Base-by-base conservation (phyloP, 2,797 vertebrate species). In the Coregonus sp. region DNA sequence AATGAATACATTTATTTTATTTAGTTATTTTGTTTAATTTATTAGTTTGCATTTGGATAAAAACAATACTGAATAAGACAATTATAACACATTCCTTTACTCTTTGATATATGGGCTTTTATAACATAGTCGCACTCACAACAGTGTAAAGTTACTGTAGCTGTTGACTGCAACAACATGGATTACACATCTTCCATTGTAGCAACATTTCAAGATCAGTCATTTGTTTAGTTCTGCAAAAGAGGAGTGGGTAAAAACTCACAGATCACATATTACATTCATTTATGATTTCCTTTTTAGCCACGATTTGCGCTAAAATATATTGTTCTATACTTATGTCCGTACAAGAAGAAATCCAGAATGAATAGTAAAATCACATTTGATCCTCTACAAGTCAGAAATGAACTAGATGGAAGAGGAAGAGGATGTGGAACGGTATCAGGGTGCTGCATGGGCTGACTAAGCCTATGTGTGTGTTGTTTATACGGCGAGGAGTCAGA, bases 401-500 rank as follows among this genome's bases (percentile, higher is more conserved):
- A 56, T 69, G 18, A 52, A 5, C 18, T 31, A 68, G 65, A 31
- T 68, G 25, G 12, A 14, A 20, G 20, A 12, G 65, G 29, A 65
- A 35, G 54, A 18, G 31, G 5, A 33, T 65, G 18, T 65, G 18
- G 6, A 65, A 29, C 29, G 47, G 12, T 20, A 51, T 40, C 4
- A 47, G 40, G 9, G 59, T 7, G 5, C 20, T 47, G 40, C 40
- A 9, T 25, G 20, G 20, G 7, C 25, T 75, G n/a, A 40, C 18
- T 75, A 51, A 71, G 65, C 33, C 33, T 54, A 4, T 70, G 51
- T 69, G 52, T 76, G 73, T 70, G 61, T 37, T 77, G 75, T 70
- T 52, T 67, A 61, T 76, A 71, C 74, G 59, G 31, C 61, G 78
- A 54, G 18, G 78, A 54, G 18, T 80, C 74, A 79, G 82, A 89